These are phyloP conservation scores for Diarsia dahlii DNA, from an alignment of 2,888 invertebrate genomes.

Conservation along the genomic window DNA sequence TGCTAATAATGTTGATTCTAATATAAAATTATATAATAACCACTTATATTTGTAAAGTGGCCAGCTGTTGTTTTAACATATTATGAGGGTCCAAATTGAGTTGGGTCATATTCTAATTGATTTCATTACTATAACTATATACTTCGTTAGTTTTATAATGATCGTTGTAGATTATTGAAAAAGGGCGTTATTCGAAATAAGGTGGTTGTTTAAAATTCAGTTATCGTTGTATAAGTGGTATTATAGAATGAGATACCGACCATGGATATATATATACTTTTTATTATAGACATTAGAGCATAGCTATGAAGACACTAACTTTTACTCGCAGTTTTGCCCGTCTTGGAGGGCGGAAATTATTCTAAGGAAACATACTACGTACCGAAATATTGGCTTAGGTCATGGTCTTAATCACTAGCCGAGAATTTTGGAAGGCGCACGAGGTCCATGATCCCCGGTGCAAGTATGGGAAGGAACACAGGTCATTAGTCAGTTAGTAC, in stretches of 20 bases:
- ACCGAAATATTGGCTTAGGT: too few relatives aligned
- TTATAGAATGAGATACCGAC: background rate
- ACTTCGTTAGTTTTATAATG: constrained; percentile 21
- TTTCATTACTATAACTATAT: constrained; percentile 20
- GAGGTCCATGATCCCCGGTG: too few relatives aligned
- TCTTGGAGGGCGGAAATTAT: background rate
- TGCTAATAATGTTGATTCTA: constrained; percentile 9
- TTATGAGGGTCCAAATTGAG: constrained; percentile 28
- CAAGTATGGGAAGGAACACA: too few relatives aligned
- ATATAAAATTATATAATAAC: constrained; percentile 19
- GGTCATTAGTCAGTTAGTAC: too few relatives aligned
- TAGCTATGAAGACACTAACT: background rate
- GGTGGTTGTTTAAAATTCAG: background rate
- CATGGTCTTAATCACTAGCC: too few relatives aligned
- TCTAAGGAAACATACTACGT: background rate
- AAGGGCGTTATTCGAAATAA: constrained; percentile 2
- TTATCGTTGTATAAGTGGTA: background rate
- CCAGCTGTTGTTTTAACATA: constrained; percentile 32
- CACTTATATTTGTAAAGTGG: constrained; percentile 26
- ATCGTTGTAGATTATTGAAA: constrained; percentile 20
- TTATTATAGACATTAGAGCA: background rate
- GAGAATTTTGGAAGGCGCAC: too few relatives aligned
- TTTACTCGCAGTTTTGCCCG: rapidly evolving
- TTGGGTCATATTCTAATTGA: constrained; percentile 32
- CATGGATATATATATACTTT: too few relatives aligned